A percentile compares a stretch with the other conserved stretches of the same genome.
Conservation (phyloP, 2,797 vertebrate genomes). For the Nothura maculosa region DNA sequence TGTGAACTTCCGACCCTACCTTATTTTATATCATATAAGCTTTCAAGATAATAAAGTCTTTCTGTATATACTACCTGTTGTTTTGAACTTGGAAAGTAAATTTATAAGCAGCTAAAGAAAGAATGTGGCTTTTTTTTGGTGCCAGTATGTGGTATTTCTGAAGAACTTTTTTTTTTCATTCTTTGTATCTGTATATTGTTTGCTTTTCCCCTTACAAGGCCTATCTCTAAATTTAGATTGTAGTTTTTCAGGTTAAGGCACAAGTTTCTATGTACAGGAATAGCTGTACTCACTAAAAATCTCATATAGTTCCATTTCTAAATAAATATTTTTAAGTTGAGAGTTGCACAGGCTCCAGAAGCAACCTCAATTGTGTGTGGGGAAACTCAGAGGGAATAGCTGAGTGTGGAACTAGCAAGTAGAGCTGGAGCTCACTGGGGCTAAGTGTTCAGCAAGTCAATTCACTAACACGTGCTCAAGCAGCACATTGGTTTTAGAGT, state of each 20-base stretch:
- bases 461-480: neutral
- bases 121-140: neutral
- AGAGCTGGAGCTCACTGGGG: rapidly evolving
- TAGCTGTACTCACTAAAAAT: neutral
- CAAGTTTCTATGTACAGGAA: neutral
- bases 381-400: neutral
- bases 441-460: neutral
- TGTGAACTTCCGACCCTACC: rapidly evolving
- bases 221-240: neutral
- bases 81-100: neutral
- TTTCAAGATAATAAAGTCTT: neutral
- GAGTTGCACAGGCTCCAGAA: neutral
- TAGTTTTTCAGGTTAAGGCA: neutral
- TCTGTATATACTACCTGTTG: neutral
- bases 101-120: neutral
- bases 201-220: neutral
- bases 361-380: neutral
- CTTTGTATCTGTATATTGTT: neutral
- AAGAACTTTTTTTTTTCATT: neutral
- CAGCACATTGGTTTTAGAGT: neutral
- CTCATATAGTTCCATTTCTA: neutral
- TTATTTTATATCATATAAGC: neutral
- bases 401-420: rapidly evolving
- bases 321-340: neutral
- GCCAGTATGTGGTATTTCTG: neutral